These are phyloP conservation scores for Ricordea florida DNA, from an alignment of 92 coral and sea anemone genomes.

Conservation along the genomic window DNA sequence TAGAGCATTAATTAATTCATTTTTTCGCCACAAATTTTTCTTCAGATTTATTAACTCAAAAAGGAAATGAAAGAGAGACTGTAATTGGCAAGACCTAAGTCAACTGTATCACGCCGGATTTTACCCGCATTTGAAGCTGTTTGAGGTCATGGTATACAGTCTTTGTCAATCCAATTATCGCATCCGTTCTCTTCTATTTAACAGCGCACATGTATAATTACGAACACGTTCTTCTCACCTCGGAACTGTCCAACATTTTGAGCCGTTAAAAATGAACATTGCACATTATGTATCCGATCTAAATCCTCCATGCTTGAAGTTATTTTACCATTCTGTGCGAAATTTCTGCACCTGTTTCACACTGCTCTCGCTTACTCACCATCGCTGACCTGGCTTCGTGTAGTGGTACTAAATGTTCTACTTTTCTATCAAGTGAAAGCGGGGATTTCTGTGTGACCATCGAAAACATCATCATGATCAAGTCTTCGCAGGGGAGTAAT, in stretches of 20 bases:
- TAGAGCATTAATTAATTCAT: not conserved
- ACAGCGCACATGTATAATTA: slow-evolving; percentile 33
- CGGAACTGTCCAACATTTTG: slow-evolving; percentile 4
- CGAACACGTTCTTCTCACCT: slow-evolving; percentile 9
- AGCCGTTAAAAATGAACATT: not conserved
- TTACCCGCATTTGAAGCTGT: not conserved
- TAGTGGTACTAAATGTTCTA: no score
- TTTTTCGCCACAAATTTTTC: not conserved
- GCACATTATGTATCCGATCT: not conserved
- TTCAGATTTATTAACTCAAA: not conserved
- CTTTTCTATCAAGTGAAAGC: no score
- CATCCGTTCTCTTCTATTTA: not conserved
- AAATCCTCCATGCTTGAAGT: not conserved
- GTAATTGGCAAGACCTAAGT: not conserved
- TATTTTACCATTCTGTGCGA: no score
- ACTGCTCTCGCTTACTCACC: no score
- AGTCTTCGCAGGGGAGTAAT: no score
- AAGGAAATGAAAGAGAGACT: not conserved
- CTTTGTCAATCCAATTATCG: slow-evolving; percentile 13
- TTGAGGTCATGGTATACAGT: not conserved
- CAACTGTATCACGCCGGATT: not conserved
- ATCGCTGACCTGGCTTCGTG: no score
- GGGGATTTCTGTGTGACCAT: no score
- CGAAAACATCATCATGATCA: no score
- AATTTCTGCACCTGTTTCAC: no score